Base-by-base conservation (phyloP, 2,113 vertebrate species). In the Holacanthus passer region DNA sequence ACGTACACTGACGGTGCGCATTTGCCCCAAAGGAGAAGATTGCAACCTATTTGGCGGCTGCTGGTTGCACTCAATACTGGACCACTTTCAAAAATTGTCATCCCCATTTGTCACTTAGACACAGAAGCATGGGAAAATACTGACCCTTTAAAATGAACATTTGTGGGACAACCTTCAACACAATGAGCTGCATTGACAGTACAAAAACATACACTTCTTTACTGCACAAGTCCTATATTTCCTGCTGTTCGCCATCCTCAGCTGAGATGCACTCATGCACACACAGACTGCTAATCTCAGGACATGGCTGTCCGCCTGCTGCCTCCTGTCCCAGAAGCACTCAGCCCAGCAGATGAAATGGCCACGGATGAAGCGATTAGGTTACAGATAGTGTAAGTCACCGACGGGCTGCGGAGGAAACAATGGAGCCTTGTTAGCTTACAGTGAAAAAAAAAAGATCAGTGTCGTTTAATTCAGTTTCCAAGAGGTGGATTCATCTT, bases 301-400 rank as follows among this genome's bases (percentile, higher is more conserved):
- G 83, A 77, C 56, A 71, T 64, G 84, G 81, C 59, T 83, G 63
- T 39, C 65, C 81, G 79, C 72, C 84, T 80, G 81, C 82, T 92
- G 79, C 81, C 79, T 89, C 60, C 68, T 81, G 27, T 52, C 39
- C 52, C 79, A 72, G 64, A 73, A 48, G 55, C 71, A 74, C 73
- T 79, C 64, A 67, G 83, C 77, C 77, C 66, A 73, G 76, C 83
- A 89, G 76, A 91, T 87, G 87, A 91, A 90, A 82, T 8, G 70
- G 82, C 76, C 16, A 20, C 10, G 14, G 81, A 70, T 17, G 56
- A 50, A 47, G 60, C n/a, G 88, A 89, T 93, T 87, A 65, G 79
- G 77, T 92, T 92, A 86, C 91, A 83, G 62, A 71, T 45, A 39
- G 52, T 84, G 76, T 79, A 87, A 73, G 83, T 84, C 66, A 29